A percentile compares a stretch with the other conserved stretches of the same genome.
phyloP scores from a whole-genome alignment of 2,797 vertebrate genomes.

The Huso huso region DNA sequence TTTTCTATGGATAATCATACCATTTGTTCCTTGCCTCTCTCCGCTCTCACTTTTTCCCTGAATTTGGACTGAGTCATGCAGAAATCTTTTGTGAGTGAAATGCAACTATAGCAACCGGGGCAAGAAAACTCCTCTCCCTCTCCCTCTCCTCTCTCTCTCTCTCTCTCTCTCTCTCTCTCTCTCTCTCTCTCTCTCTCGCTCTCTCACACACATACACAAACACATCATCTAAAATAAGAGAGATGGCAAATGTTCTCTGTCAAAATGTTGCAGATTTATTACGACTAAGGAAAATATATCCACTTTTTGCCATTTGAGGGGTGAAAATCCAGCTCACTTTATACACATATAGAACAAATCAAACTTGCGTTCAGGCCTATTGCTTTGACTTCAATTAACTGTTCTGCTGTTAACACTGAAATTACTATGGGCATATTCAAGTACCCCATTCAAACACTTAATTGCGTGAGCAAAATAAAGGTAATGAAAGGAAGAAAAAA shows the following conservation, averaged over 20 bases:
- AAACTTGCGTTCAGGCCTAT: no score
- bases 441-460: constrained; percentile 17
- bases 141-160: constrained; percentile 4
- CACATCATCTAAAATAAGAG: constrained; percentile 7
- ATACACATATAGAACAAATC: no score
- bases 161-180: not conserved
- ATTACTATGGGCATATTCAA: constrained; percentile 5
- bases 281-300: not conserved
- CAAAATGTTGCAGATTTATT: not conserved
- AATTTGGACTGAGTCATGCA: not conserved
- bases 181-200: constrained; percentile 1
- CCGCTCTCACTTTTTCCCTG: not conserved
- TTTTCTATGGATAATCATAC: not conserved
- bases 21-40: not conserved
- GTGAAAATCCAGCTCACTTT: no score
- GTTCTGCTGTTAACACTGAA: no score
- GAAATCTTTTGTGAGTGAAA: constrained; percentile 18
- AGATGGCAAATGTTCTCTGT: not conserved
- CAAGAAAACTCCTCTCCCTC: not conserved
- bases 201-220: constrained; percentile 20
- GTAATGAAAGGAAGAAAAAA: constrained; percentile 23
- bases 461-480: constrained; percentile 22
- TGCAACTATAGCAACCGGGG: constrained; percentile 13
- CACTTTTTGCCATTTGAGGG: not conserved
- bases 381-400: no score